Conservation (phyloP, 53 echinoderm and acorn worm species). For the Echinometra lucunter region DNA sequence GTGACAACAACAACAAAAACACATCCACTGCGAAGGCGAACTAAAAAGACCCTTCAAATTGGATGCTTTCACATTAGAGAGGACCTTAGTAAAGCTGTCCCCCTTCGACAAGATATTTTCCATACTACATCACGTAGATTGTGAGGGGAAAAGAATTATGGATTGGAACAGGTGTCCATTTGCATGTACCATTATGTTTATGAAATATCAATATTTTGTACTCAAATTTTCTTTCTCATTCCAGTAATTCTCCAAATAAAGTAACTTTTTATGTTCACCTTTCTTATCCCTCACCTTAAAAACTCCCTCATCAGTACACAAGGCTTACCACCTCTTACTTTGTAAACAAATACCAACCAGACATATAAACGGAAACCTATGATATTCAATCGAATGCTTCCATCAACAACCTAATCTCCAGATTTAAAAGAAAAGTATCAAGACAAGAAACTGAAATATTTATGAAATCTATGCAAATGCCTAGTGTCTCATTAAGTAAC, state of each 20-base stretch:
- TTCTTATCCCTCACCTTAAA: no score
- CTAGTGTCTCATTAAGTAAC: neutral
- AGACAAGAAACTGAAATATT: neutral
- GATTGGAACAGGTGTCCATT: neutral
- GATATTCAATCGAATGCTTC: no score
- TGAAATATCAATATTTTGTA: no score
- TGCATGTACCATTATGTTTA: no score
- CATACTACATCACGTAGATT: neutral
- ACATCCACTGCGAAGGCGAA: neutral
- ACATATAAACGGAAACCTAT: no score
- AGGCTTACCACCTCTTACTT: no score
- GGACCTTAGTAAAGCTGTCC: neutral
- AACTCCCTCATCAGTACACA: no score
- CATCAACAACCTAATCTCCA: neutral
- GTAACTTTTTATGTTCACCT: no score
- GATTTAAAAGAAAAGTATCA: neutral
- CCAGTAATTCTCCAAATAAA: no score
- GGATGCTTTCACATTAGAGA: neutral
- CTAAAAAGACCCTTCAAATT: slow-evolving; percentile 16
- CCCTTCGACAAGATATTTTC: neutral
- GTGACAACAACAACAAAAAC: slow-evolving; percentile 56
- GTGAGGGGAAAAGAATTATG: neutral
- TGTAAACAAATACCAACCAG: no score
- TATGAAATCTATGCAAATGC: no score
- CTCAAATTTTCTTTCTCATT: no score